Evolutionary conservation across 1,140 invertebrate genomes (phyloP), one percentile per base, ranked within the genome.

Genomic region (Drosophila kanapiae): DNA sequence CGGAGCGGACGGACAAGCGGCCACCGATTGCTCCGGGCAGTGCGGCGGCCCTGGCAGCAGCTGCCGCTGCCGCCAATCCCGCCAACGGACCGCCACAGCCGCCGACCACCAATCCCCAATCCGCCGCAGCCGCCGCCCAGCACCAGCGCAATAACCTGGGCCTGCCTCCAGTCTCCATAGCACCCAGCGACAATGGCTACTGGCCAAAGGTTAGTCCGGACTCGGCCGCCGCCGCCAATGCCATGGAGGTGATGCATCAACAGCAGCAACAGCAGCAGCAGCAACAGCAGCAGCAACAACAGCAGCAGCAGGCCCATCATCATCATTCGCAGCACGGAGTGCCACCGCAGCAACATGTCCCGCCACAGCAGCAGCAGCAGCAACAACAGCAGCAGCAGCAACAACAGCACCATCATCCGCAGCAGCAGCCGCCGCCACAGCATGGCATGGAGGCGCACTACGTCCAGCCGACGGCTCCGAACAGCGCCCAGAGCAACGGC

Each of bases 1-100:
- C 97, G 1, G 98, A 98, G 84, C 94, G 97, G 69, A 96, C 97
- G 56, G 97, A 98, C 93, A 98, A 98, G 93, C 94, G 97, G 86
- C 96, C 97, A 33, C 96, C 97, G 0, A 97, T 97, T 63, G 91
- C 54, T 14, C 77, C 83, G 2, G 86, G 86, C 43, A 79, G 81
- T 56, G 72, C 80, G 9, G 77, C 72, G 9, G 78, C 80, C 1
- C 67, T 63, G 27, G 82, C 59, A 93, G 54, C 94, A 93, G 62
- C 94, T 93, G 57, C 94, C 93, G 23, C 93, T 92, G 29, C 91
- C 4, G 65, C 65, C 16, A 68, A 65, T 51, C 10, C 67, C 0
- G 70, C 64, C 47, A 77, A 64, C 35, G 48, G 69, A 10, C 67
- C 62, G 14, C 18, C 81, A 8, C 59, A 54, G 29, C 68, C 72